Evolutionary conservation across 1,140 invertebrate species (phyloP).

Genomic region (Thrips palmi): DNA sequence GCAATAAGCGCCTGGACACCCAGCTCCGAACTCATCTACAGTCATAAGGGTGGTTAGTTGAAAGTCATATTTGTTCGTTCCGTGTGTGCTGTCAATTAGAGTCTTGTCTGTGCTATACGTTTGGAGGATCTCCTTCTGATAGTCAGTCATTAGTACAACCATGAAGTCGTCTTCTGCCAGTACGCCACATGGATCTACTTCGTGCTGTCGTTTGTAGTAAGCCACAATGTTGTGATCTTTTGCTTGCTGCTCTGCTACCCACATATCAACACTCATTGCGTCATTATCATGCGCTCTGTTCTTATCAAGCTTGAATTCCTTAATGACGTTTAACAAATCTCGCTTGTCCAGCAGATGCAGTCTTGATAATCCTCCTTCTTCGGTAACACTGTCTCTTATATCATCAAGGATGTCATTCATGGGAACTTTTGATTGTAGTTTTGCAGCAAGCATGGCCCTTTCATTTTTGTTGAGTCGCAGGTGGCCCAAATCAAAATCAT

Average conservation of each 20-base stretch:
- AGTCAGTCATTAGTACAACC: conserved; percentile 9
- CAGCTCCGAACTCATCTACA: conserved; percentile 11
- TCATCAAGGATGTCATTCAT: too few relatives aligned
- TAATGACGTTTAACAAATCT: too few relatives aligned
- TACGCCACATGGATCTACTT: not conserved
- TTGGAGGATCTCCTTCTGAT: conserved; percentile 6
- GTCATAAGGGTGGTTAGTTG: conserved; percentile 9
- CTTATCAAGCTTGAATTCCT: too few relatives aligned
- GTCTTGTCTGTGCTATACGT: conserved; percentile 6
- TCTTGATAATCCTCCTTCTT: too few relatives aligned
- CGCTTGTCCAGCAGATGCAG: too few relatives aligned
- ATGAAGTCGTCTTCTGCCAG: conserved; percentile 7
- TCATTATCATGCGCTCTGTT: conserved; percentile 1
- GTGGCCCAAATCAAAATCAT: too few relatives aligned
- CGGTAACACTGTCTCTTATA: too few relatives aligned
- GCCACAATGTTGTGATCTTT: conserved; percentile 1
- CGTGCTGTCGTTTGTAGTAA: conserved; percentile 5
- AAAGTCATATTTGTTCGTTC: conserved; percentile 6
- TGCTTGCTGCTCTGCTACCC: not conserved
- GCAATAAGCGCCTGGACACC: conserved; percentile 9
- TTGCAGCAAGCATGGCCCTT: too few relatives aligned
- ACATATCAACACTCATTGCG: conserved; percentile 4
- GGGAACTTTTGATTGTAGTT: too few relatives aligned
- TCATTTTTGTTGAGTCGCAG: too few relatives aligned
- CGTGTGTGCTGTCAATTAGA: conserved; percentile 9